A percentile compares a stretch with the other conserved stretches of the same genome.
These are phyloP conservation scores for Platichthys stellatus DNA, from an alignment of 2,113 vertebrate genomes.

Conservation along the genomic window DNA sequence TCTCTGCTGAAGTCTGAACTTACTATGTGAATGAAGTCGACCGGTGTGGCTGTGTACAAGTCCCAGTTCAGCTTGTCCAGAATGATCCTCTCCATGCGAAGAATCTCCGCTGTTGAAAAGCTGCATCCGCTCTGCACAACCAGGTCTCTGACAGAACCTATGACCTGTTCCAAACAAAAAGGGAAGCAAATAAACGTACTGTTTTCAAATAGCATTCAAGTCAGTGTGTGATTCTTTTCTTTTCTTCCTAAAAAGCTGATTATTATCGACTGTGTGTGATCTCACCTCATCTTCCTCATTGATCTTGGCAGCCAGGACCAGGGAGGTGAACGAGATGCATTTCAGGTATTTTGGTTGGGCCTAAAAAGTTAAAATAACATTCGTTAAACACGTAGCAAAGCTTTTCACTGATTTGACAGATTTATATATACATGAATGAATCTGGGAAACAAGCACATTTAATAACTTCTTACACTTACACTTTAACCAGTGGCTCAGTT, in stretches of 20 bases:
- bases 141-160: conserved; percentile 85
- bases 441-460: no score
- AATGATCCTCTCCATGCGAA: conserved; percentile 89
- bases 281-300: conserved; percentile 87
- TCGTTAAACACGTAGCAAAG: background rate
- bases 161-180: conserved; percentile 84
- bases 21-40: conserved; percentile 89
- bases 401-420: no score
- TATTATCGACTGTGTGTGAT: background rate
- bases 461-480: no score
- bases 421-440: no score
- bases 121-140: conserved; percentile 84
- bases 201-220: conserved; percentile 55
- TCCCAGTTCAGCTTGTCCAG: conserved; percentile 90
- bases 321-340: conserved; percentile 82
- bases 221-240: background rate
- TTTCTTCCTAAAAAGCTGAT: background rate
- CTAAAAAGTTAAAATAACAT: conserved; percentile 71
- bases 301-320: conserved; percentile 86
- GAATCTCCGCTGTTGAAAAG: conserved; percentile 87
- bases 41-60: conserved; percentile 85
- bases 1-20: conserved; percentile 70
- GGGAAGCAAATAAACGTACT: conserved; percentile 77
- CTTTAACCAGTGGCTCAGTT: no score
- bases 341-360: conserved; percentile 83